Evolutionary conservation across 2,113 vertebrate species (phyloP).

Genomic region (Cinclus mexicanus): DNA sequence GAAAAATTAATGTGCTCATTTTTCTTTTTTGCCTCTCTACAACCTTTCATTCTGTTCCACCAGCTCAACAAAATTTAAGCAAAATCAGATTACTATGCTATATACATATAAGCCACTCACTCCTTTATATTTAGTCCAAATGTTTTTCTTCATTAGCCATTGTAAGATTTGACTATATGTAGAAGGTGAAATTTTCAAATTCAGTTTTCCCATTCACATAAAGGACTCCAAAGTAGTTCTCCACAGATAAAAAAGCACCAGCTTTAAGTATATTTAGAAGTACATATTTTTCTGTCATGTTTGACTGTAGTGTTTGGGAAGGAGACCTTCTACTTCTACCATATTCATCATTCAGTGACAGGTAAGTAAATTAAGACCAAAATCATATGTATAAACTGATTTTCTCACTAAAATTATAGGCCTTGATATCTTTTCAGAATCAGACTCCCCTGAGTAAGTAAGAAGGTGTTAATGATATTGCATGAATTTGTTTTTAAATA

Average conservation of each 20-base stretch:
- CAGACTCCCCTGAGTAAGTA: not conserved
- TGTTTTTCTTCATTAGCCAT: not conserved
- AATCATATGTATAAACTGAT: not conserved
- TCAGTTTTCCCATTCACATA: not conserved
- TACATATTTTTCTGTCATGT: not conserved
- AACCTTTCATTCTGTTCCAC: not conserved
- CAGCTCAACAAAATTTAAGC: not conserved
- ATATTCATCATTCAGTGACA: not conserved
- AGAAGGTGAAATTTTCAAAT: not conserved
- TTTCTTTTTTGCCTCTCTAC: not conserved
- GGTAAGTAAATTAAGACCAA: conserved; percentile 2
- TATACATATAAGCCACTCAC: not conserved
- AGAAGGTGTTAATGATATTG: not conserved
- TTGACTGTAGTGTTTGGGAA: not conserved
- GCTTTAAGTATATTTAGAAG: not conserved
- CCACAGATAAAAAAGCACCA: not conserved
- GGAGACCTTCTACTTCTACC: not conserved
- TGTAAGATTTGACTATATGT: not conserved
- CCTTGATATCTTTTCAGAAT: not conserved
- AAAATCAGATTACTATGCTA: not conserved
- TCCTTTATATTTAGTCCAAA: not conserved
- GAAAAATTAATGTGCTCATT: not conserved
- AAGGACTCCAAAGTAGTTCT: not conserved
- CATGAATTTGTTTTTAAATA: not conserved
- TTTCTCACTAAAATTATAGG: conserved; percentile 14